Evolutionary conservation across 2,113 vertebrate species (phyloP).

Genomic region (Ceuthmochares aereus): DNA sequence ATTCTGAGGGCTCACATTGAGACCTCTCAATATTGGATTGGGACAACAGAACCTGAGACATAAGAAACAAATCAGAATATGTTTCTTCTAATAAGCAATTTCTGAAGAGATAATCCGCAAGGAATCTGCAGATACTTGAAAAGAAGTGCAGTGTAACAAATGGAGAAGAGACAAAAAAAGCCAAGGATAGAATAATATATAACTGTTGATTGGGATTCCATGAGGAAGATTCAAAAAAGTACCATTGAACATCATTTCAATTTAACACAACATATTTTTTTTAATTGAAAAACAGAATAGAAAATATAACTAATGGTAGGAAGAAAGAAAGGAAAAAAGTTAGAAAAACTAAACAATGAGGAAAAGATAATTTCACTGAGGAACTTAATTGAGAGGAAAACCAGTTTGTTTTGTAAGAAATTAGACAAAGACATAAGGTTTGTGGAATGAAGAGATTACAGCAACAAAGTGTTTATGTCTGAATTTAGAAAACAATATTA

Average conservation of each 20-base stretch:
- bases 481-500: background rate
- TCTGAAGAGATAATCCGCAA: too few species aligned
- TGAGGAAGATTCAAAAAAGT: too few species aligned
- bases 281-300: background rate
- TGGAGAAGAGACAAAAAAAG: too few species aligned
- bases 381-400: background rate
- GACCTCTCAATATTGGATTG: too few species aligned
- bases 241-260: background rate
- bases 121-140: too few species aligned
- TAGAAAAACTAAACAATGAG: background rate
- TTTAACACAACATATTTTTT: background rate
- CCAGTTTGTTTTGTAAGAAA: background rate
- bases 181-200: too few species aligned
- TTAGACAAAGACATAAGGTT: background rate
- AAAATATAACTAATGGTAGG: background rate
- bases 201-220: too few species aligned
- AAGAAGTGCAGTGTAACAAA: too few species aligned
- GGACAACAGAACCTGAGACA: too few species aligned
- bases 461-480: background rate
- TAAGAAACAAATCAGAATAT: too few species aligned
- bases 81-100: too few species aligned
- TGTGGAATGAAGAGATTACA: background rate
- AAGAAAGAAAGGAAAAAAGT: background rate
- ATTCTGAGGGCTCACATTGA: too few species aligned
- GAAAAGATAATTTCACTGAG: background rate